These are phyloP conservation scores for Temnothorax longispinosus DNA, from an alignment of 1,140 invertebrate species.

Conservation along the genomic window DNA sequence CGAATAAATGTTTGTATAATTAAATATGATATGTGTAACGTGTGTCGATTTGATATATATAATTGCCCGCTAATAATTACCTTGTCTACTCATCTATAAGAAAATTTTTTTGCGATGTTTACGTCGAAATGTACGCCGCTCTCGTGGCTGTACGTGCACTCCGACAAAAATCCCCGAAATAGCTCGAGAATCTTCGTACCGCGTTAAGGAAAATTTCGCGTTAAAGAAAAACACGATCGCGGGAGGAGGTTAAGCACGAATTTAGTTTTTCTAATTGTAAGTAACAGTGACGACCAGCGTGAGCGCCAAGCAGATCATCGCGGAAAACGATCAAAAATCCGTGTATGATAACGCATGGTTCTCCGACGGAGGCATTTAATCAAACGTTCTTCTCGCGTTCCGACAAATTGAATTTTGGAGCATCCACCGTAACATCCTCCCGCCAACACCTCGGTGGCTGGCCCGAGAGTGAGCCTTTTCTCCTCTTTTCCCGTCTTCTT, in stretches of 20 bases:
- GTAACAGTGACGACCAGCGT: not conserved
- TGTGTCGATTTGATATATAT: not conserved
- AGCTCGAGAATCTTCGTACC: not conserved
- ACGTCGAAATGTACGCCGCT: not conserved
- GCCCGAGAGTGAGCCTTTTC: conserved; percentile 1
- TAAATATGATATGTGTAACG: not conserved
- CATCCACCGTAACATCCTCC: conserved; percentile 44
- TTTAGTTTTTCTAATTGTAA: not conserved
- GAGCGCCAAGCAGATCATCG: not conserved
- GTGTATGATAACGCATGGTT: conserved; percentile 31
- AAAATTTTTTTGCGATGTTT: conserved; percentile 3
- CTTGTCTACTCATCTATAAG: not conserved
- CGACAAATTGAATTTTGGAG: conserved; percentile 69
- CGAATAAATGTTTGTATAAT: conserved; percentile 11
- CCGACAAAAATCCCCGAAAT: not conserved
- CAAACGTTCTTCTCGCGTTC: conserved; percentile 63
- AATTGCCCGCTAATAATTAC: not conserved
- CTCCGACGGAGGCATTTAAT: conserved; percentile 63
- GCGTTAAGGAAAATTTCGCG: not conserved
- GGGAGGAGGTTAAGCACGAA: not conserved
- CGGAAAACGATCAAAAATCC: conserved; percentile 46
- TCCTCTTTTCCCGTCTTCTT: not conserved
- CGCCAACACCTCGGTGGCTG: conserved; percentile 34
- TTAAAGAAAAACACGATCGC: not conserved
- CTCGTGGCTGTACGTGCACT: not conserved